These are phyloP conservation scores for Pandion haliaetus DNA, from an alignment of 2,113 vertebrate genomes.

Conservation along the genomic window DNA sequence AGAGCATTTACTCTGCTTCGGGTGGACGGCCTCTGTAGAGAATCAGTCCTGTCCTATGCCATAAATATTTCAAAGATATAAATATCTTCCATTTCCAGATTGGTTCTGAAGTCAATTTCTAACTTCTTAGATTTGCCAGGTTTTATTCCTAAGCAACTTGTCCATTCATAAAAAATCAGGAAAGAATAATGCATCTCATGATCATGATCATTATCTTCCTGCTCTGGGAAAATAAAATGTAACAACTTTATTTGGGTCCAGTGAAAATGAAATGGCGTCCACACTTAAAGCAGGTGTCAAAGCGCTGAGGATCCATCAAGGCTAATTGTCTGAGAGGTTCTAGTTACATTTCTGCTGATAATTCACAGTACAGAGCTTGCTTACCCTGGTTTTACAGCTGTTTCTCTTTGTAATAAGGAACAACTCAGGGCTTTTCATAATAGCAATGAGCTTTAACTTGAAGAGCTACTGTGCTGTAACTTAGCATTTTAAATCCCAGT, in stretches of 20 bases:
- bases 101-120: neutral
- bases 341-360: neutral
- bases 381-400: neutral
- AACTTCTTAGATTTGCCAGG: neutral
- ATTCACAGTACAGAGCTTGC: neutral
- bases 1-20: neutral
- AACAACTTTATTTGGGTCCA: neutral
- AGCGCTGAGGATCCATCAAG: neutral
- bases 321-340: neutral
- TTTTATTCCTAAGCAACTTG: neutral
- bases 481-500: neutral
- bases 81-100: neutral
- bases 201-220: neutral
- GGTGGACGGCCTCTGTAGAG: neutral
- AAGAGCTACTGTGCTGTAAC: neutral
- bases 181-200: neutral
- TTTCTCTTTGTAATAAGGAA: neutral
- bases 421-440: neutral
- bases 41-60: neutral
- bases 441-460: neutral
- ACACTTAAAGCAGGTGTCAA: neutral
- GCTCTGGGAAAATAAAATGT: neutral
- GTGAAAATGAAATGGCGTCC: neutral
- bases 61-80: neutral
- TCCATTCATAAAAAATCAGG: neutral